Evolutionary conservation across 2,888 invertebrate species (phyloP).

Genomic region (Caenorhabditis sp.): DNA sequence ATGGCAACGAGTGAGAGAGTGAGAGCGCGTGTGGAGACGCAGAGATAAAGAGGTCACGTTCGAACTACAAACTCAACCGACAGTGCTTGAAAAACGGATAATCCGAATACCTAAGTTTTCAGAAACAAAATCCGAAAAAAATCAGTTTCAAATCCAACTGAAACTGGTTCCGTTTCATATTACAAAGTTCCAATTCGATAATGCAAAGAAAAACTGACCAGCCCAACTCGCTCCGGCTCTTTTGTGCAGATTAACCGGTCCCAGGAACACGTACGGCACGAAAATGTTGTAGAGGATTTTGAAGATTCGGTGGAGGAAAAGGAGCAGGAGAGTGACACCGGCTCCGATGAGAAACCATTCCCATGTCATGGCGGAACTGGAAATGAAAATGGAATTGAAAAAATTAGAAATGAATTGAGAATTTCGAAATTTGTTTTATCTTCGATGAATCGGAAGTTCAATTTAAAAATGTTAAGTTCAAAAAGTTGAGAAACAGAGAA

Average conservation of each 20-base stretch:
- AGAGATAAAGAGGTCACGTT: no score
- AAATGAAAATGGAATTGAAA: background rate
- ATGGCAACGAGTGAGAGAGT: no score
- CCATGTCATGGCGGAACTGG: slow-evolving; percentile 62
- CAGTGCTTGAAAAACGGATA: no score
- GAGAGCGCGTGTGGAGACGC: no score
- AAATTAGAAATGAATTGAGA: background rate
- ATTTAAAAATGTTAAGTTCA: background rate
- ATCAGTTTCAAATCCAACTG: background rate
- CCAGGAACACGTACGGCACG: slow-evolving; percentile 72
- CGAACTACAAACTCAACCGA: no score
- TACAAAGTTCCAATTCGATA: slow-evolving; percentile 41
- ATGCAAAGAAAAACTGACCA: no score
- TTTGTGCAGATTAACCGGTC: slow-evolving; percentile 74
- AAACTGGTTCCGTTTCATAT: background rate
- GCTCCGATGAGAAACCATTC: slow-evolving; percentile 68
- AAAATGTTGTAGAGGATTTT: slow-evolving; percentile 65
- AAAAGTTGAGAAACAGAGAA: background rate
- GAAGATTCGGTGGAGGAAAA: slow-evolving; percentile 52
- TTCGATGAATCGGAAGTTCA: background rate
- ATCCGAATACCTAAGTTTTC: no score
- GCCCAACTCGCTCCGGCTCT: slow-evolving; percentile 80
- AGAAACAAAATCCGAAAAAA: no score
- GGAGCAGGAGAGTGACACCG: slow-evolving; percentile 58
- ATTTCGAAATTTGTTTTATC: background rate